These are phyloP conservation scores for Microctenopoma stevenorrisi DNA, from an alignment of 2,797 vertebrate species.

Conservation along the genomic window DNA sequence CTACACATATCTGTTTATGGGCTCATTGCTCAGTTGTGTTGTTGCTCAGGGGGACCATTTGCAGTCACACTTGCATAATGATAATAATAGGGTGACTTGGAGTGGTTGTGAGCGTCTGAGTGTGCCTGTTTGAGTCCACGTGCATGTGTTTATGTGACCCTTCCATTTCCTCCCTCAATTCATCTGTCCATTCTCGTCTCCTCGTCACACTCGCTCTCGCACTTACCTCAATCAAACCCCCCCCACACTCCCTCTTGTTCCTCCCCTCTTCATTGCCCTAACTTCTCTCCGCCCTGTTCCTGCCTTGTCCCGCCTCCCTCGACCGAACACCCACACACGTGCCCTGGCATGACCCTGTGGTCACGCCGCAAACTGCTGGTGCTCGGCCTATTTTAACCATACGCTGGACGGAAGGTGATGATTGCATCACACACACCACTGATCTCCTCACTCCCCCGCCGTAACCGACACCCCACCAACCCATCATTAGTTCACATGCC, in stretches of 20 bases:
- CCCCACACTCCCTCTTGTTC: background rate
- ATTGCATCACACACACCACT: slow-evolving; percentile 61
- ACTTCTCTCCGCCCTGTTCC: slow-evolving; percentile 14
- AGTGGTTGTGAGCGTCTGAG: slow-evolving; percentile 57
- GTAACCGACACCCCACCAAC: slow-evolving; percentile 67
- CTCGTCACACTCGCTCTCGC: slow-evolving; percentile 17
- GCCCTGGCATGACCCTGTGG: slow-evolving; percentile 56
- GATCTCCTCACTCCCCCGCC: slow-evolving; percentile 30
- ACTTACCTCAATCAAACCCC: slow-evolving; percentile 13
- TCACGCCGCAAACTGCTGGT: slow-evolving; percentile 38
- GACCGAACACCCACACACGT: slow-evolving; percentile 44
- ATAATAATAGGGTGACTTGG: slow-evolving; percentile 77
- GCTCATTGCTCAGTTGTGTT: slow-evolving; percentile 73
- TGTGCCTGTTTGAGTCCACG: slow-evolving; percentile 13
- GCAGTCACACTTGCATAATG: slow-evolving; percentile 81
- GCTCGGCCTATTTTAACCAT: slow-evolving; percentile 54
- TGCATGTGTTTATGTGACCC: slow-evolving; percentile 34
- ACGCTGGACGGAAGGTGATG: slow-evolving; percentile 61
- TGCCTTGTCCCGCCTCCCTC: slow-evolving; percentile 26
- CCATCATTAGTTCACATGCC: slow-evolving; percentile 75
- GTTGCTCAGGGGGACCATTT: slow-evolving; percentile 78
- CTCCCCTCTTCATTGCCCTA: slow-evolving; percentile 1
- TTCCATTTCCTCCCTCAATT: slow-evolving; percentile 34
- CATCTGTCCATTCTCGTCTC: slow-evolving; percentile 44
- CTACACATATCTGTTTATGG: slow-evolving; percentile 75